Base-by-base conservation (phyloP, 1,140 invertebrate species). In the Thrips palmi region DNA sequence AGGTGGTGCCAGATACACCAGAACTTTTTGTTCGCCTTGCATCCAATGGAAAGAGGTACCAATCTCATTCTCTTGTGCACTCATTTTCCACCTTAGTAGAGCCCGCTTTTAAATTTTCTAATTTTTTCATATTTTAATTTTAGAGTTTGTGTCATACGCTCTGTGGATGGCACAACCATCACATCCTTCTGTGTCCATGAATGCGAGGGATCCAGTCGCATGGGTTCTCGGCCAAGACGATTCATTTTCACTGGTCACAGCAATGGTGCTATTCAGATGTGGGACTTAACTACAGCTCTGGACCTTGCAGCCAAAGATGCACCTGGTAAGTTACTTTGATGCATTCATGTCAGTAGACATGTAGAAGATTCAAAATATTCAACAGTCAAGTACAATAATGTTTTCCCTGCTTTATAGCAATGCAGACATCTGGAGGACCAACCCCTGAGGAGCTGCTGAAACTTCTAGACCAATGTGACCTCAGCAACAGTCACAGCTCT, bases 181-280 rank as follows among this genome's bases (percentile, higher is more conserved):
- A 92, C 84, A 37, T 85, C 88, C 2, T 97, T 97, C 62, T 89
- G 84, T 56, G 86, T 96, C 10, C 89, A 94, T 52, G 91, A 97
- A 58, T 97, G 89, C 58, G 92, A 97, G 62, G 89, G 88, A 1
- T 87, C 85, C 1, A 80, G 74, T 52, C 66, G 87, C 23, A 88
- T 91, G 78, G 86, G 85, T 2, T 86, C 88, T 10, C 64, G 88
- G 38, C 87, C 88, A 1, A 62, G 87, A 8, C 55, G 91, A 41
- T 88, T 93, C 51, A 78, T 98, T 48, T 82, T 97, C 46, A 94
- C 91, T 12, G 93, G 92, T 4, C 92, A 97, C 56, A 74, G 77
- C 12, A 93, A 87, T 54, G 92, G 93, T 32, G 79, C 81, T 34
- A 81, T 96, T 47, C 91, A 96, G 65, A 91, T 97, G 82, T 97